Base-by-base conservation (phyloP, 2,888 invertebrate species). In the Rhingia campestris region DNA sequence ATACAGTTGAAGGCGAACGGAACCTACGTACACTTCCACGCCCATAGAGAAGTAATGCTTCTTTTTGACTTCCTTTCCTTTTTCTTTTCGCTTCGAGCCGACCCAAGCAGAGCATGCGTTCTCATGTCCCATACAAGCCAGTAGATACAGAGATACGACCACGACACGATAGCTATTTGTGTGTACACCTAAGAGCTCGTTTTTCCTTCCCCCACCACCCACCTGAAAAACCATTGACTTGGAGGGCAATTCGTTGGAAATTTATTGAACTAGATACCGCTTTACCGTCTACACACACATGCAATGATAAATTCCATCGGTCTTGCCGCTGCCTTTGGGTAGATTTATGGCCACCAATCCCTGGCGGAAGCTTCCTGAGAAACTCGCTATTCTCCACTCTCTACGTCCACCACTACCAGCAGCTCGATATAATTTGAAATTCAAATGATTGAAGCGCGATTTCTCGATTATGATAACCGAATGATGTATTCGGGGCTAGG, bases 381-480 rank as follows among this genome's bases (percentile, higher is more conserved):
- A 82, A 74, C 82, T 77, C 64, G 22, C 1, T 33, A 49, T 45
- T 41, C 58, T 35, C 43, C 35, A 32, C 74, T 64, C 74, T 64
- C 56, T 9, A 22, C 47, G 7, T 32, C 37, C 22, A 39, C 45
- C 12, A 37, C 54, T 22, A 59, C 10, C 12, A 73, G 49, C 43
- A 51, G 54, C 43, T 33, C 59, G 73, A 66, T 73, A 69, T 73
- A 73, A 86, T 87, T 87, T 87, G 81, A 87, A 87, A 81, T 87
- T 87, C 87, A 87, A 87, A 87, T 87, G 86, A 85, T 87, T 86
- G 75, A 86, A 86, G 86, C 85, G 80, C 86, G 87, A 87, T 87
- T 81, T 70, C 70, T 80, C 82, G 76, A 79, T 84, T 84, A 86
- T 86, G 86, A 86, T 86, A 86, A 86, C 79, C 82, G 81, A 85